Percentiles rank a stretch among this genome's conserved stretches.
Evolutionary conservation across 2,888 invertebrate genomes (phyloP).

Genomic region (Drosophila nr. perissopoda): DNA sequence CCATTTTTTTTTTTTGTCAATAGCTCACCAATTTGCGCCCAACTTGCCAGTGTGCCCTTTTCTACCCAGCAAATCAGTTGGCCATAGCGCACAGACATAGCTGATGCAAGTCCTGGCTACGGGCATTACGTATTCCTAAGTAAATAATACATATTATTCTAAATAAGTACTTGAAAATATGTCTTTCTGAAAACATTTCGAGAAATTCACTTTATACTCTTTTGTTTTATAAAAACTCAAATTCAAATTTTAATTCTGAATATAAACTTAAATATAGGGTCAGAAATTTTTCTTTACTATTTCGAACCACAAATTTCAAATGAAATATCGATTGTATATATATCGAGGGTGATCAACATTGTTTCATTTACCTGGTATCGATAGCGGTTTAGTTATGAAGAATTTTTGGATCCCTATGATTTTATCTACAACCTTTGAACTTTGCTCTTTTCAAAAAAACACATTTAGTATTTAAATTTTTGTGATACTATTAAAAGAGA

Average conservation of each 20-base stretch:
- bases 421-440: too few relatives aligned
- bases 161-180: not conserved
- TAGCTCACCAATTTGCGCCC: conserved; percentile 32
- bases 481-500: not conserved
- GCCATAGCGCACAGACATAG: conserved; percentile 7
- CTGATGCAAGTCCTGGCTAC: conserved; percentile 11
- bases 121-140: too few relatives aligned
- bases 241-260: not conserved
- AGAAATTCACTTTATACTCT: not conserved
- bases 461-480: not conserved
- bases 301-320: not conserved
- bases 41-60: conserved; percentile 26
- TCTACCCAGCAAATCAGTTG: conserved; percentile 20
- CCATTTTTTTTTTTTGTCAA: not conserved
- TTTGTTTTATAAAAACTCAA: not conserved
- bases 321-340: not conserved
- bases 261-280: fast-evolving
- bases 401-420: too few relatives aligned
- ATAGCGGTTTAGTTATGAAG: not conserved
- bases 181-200: not conserved
- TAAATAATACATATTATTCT: not conserved
- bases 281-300: not conserved
- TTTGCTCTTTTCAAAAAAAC: too few relatives aligned
- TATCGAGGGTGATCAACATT: not conserved
- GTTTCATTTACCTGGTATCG: not conserved